Evolutionary conservation across 1,140 invertebrate genomes (phyloP), one percentile per base, ranked within the genome.

Genomic region (Coptotermes formosanus): DNA sequence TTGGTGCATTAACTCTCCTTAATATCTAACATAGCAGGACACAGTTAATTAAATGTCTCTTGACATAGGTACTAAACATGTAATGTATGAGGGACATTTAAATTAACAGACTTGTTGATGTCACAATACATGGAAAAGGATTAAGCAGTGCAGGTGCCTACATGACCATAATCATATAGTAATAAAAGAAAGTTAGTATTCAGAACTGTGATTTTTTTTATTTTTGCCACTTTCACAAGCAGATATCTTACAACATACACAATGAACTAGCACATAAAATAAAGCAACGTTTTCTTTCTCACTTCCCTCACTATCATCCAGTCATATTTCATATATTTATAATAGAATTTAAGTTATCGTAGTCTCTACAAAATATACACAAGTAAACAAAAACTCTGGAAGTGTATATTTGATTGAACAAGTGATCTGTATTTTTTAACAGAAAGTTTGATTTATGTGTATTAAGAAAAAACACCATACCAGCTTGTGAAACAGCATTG

Each of bases 261-360:
- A 75, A 75, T 75, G 64, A 75, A 75, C 25, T 75, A 75, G 64
- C n/a, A 12, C 64, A 75, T 12, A n/a, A 75, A 75, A 75, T 75
- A 75, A 16, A 75, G 64, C 64, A 75, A 75, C 64, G 30, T 14
- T 11, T 75, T 75, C 64, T 11, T 75, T 75, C 64, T 8, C 64
- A 75, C 64, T n/a, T 75, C 64, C 64, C 25, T 75, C 25, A 4
- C 64, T n/a, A 75, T 75, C 25, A 21, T 19, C 64, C 64, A 75
- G n/a, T 75, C 64, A 75, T 30, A 75, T 75, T 75, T 75, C 25
- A 6, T 75, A 30, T 75, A n/a, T 75, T 75, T 75, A 75, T 30
- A 75, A n/a, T 30, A 75, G 64, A 75, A 75, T 75, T 75, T n/a
- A 75, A 75, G 30, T 75, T 75, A 75, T 75, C 9, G n/a, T 30